A percentile compares a stretch with the other conserved stretches of the same genome.
phyloP scores from a whole-genome alignment of 2,888 invertebrate genomes.

The Aradus depressus region DNA sequence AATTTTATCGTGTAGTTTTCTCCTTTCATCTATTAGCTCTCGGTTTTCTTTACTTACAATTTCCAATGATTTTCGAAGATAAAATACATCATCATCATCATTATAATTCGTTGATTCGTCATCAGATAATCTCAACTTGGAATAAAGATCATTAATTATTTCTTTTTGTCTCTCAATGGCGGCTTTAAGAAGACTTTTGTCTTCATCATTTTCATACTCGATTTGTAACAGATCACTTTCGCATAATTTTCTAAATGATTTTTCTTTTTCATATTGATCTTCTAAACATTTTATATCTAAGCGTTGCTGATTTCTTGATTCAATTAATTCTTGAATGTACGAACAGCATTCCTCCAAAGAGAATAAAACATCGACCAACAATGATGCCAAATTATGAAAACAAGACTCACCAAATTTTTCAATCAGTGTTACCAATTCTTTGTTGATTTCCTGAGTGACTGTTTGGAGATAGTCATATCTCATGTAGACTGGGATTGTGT shows the following conservation, averaged over 20 bases:
- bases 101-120: no score
- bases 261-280: constrained; percentile 24
- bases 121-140: constrained; percentile 9
- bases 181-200: constrained; percentile 16
- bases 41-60: constrained; percentile 16
- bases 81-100: constrained; percentile 1
- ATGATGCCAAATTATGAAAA: constrained; percentile 11
- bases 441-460: constrained; percentile 20
- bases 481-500: not conserved
- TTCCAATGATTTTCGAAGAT: constrained; percentile 9
- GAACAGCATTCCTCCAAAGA: constrained; percentile 18
- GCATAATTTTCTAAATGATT: constrained; percentile 11
- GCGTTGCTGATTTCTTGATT: constrained; percentile 7
- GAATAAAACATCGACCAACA: constrained; percentile 22
- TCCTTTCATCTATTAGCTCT: constrained; percentile 16
- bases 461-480: constrained; percentile 16
- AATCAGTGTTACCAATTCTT: constrained; percentile 17
- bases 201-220: constrained; percentile 25
- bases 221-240: constrained; percentile 21
- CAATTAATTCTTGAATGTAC: constrained; percentile 15
- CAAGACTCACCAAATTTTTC: constrained; percentile 13
- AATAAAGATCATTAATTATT: constrained; percentile 8
- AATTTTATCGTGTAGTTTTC: constrained; percentile 8
- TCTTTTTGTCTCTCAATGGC: constrained; percentile 14
- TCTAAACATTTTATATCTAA: constrained; percentile 22